Conservation (phyloP, 2,797 vertebrate genomes). For the Phaenicophaeus curvirostris region DNA sequence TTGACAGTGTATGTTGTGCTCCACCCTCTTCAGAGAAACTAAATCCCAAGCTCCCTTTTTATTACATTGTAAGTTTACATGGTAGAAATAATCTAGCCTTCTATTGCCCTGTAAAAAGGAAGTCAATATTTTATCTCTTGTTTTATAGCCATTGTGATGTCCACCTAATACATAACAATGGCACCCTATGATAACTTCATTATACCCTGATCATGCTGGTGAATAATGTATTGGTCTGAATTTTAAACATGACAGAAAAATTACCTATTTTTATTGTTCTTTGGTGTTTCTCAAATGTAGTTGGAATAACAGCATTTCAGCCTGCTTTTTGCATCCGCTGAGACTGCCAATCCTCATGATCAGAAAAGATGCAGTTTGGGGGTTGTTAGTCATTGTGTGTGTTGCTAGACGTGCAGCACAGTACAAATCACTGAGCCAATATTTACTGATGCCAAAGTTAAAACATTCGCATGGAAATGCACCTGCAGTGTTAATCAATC, state of each 20-base stretch:
- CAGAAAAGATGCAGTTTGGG: constrained; percentile 5
- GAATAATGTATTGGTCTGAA: constrained; percentile 44
- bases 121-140: constrained; percentile 64
- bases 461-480: constrained; percentile 32
- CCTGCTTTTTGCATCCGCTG: neutral
- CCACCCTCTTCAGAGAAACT: constrained; percentile 28
- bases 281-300: constrained; percentile 21
- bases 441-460: constrained; percentile 32
- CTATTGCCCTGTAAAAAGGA: constrained; percentile 59
- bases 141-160: constrained; percentile 60
- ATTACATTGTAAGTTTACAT: constrained; percentile 36
- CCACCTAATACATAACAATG: constrained; percentile 58
- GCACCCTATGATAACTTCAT: constrained; percentile 67
- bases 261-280: constrained; percentile 56
- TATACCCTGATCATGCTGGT: constrained; percentile 54
- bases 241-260: constrained; percentile 63
- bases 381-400: constrained; percentile 3
- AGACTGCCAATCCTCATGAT: constrained; percentile 42
- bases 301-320: constrained; percentile 16
- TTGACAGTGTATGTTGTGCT: constrained; percentile 2
- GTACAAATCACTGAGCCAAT: constrained; percentile 1
- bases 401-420: neutral
- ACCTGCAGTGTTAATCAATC: constrained; percentile 61
- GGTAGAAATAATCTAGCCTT: constrained; percentile 54
- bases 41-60: constrained; percentile 52